These are phyloP conservation scores for Xanthorhoe spadicearia DNA, from an alignment of 2,888 invertebrate genomes.

Conservation along the genomic window DNA sequence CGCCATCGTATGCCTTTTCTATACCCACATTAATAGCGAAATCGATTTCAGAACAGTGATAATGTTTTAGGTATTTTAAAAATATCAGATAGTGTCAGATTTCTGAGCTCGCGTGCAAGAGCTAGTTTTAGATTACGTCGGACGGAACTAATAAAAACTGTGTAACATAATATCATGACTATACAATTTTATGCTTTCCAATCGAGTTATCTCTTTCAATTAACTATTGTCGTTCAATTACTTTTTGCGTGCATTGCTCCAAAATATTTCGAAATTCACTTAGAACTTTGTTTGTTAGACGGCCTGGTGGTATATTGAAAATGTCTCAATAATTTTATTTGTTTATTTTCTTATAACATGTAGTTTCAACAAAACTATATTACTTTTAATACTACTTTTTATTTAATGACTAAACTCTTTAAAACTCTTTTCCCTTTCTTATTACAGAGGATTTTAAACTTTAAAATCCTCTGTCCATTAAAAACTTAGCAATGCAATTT, in stretches of 20 bases:
- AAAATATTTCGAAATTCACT: slow-evolving; percentile 45
- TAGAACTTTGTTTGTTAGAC: slow-evolving; percentile 30
- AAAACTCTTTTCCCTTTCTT: too few species aligned
- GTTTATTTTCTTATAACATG: background rate
- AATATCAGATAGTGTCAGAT: background rate
- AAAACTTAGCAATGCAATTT: too few species aligned
- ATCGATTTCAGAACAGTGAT: too few species aligned
- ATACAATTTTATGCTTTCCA: slow-evolving; percentile 63
- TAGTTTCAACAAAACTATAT: background rate
- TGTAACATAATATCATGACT: slow-evolving; percentile 48
- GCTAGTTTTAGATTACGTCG: slow-evolving; percentile 23
- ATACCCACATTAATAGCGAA: too few species aligned
- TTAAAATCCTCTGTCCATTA: too few species aligned
- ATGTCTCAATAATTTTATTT: background rate
- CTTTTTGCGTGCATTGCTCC: slow-evolving; percentile 60
- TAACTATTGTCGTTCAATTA: slow-evolving; percentile 57
- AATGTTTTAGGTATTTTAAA: background rate
- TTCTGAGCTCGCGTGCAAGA: slow-evolving; percentile 5
- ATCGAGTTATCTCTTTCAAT: slow-evolving; percentile 56
- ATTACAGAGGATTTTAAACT: too few species aligned
- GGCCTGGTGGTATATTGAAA: background rate
- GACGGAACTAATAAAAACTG: slow-evolving; percentile 41
- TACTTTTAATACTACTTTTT: too few species aligned
- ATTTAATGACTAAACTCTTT: too few species aligned
- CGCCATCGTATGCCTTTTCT: too few species aligned